These are phyloP conservation scores for Callorhinus ursinus DNA, from an alignment of 2,113 vertebrate genomes.

Conservation along the genomic window DNA sequence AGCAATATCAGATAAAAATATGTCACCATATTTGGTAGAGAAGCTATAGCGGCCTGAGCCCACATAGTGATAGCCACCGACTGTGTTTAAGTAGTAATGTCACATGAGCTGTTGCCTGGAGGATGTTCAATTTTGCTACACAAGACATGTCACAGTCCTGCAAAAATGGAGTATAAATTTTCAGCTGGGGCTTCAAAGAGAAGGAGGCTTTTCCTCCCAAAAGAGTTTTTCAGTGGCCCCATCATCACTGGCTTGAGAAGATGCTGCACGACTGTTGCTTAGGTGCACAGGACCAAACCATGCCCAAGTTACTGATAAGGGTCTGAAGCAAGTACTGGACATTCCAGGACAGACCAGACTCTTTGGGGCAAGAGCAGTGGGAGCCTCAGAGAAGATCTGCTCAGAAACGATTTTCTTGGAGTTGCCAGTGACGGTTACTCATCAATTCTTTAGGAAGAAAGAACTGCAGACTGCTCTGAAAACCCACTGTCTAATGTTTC, in stretches of 20 bases:
- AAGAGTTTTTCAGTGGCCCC: not conserved
- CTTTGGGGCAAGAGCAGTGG: not conserved
- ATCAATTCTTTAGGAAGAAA: not conserved
- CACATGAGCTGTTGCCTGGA: too few species aligned
- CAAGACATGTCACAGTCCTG: too few species aligned
- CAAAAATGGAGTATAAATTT: fast-evolving
- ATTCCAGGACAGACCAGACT: not conserved
- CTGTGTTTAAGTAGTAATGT: not conserved
- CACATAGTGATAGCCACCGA: too few species aligned
- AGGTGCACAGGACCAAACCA: not conserved
- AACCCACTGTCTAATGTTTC: not conserved
- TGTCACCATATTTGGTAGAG: not conserved
- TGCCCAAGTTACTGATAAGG: not conserved
- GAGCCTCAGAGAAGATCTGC: not conserved
- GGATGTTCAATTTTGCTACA: not conserved
- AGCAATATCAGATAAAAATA: not conserved
- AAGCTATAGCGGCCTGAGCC: fast-evolving
- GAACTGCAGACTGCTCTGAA: not conserved
- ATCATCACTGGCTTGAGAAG: not conserved
- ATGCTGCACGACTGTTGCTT: not conserved
- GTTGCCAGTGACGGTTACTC: not conserved
- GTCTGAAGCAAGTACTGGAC: not conserved
- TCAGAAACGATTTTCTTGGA: not conserved
- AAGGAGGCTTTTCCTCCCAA: not conserved
- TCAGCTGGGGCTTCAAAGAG: not conserved